Conservation (phyloP, 2,888 invertebrate genomes). For the Drymonia ruficornis region DNA sequence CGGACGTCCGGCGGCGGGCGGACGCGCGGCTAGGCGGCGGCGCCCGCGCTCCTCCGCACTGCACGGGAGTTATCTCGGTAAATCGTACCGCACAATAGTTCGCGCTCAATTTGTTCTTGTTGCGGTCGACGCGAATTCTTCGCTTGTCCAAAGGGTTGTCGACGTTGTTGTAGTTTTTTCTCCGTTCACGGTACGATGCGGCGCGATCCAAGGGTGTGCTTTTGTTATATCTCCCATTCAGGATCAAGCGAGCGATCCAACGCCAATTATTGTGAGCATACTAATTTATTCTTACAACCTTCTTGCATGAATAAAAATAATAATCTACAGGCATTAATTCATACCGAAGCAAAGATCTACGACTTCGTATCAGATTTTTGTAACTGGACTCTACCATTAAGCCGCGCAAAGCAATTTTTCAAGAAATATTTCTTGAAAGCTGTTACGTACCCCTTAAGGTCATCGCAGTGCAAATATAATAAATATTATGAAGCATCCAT, state of each 20-base stretch:
- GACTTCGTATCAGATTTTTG: background rate
- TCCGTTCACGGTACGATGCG: conserved; percentile 53
- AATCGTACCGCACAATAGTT: conserved; percentile 83
- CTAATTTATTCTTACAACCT: conserved; percentile 50
- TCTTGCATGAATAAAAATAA: conserved; percentile 32
- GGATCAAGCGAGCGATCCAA: conserved; percentile 47
- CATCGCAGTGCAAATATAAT: background rate
- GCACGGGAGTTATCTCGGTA: conserved; percentile 79
- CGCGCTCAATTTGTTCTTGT: conserved; percentile 83
- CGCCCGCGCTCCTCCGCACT: conserved; percentile 69
- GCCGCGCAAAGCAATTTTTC: no score
- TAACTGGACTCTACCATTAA: no score
- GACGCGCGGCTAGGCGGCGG: conserved; percentile 54
- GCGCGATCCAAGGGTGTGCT: conserved; percentile 57
- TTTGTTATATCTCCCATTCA: conserved; percentile 63
- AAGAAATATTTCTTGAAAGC: background rate
- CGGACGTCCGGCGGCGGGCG: conserved; percentile 65
- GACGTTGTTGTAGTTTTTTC: conserved; percentile 74
- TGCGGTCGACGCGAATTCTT: conserved; percentile 81
- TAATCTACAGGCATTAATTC: background rate
- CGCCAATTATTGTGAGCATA: conserved; percentile 55
- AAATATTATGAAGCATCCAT: conserved; percentile 31
- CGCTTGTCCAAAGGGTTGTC: conserved; percentile 73
- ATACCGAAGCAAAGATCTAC: conserved; percentile 7
- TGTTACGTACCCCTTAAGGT: background rate